Evolutionary conservation across 2,888 invertebrate genomes (phyloP).

Genomic region (Andrena praecox): DNA sequence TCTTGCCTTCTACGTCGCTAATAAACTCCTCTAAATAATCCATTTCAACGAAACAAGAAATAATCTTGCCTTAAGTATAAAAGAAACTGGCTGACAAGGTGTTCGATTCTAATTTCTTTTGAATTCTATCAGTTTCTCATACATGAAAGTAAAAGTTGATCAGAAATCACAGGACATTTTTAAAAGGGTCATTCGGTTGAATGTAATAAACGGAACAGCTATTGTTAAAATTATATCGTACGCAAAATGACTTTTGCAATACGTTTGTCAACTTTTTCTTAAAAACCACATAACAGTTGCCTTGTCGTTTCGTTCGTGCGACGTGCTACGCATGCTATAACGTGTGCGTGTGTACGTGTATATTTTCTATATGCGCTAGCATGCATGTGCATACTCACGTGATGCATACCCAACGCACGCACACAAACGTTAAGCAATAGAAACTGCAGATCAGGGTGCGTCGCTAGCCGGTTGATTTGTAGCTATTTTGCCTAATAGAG

Average conservation of each 20-base stretch:
- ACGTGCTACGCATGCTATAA: too few relatives aligned
- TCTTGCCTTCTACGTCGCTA: neutral
- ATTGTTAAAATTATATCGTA: neutral
- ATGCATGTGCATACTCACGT: too few relatives aligned
- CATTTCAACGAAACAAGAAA: neutral
- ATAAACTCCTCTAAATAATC: neutral
- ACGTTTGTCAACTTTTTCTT: conserved; percentile 10
- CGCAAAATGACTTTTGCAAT: conserved; percentile 2
- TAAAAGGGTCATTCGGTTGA: neutral
- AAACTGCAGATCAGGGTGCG: too few relatives aligned
- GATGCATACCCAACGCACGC: too few relatives aligned
- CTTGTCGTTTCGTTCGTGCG: too few relatives aligned
- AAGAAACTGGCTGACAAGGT: neutral
- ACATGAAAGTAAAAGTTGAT: neutral
- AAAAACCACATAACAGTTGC: neutral
- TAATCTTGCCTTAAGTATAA: neutral
- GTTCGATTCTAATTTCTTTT: neutral
- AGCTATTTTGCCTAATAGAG: too few relatives aligned
- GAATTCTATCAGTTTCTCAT: neutral
- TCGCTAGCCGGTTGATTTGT: too few relatives aligned
- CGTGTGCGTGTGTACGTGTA: too few relatives aligned
- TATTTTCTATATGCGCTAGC: too few relatives aligned
- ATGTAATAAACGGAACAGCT: neutral
- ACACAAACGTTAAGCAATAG: too few relatives aligned
- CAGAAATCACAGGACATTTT: conserved; percentile 2